A percentile compares a stretch with the other conserved stretches of the same genome.
These are phyloP conservation scores for Ganaspis sp. DNA, from an alignment of 1,140 invertebrate species.

Conservation along the genomic window DNA sequence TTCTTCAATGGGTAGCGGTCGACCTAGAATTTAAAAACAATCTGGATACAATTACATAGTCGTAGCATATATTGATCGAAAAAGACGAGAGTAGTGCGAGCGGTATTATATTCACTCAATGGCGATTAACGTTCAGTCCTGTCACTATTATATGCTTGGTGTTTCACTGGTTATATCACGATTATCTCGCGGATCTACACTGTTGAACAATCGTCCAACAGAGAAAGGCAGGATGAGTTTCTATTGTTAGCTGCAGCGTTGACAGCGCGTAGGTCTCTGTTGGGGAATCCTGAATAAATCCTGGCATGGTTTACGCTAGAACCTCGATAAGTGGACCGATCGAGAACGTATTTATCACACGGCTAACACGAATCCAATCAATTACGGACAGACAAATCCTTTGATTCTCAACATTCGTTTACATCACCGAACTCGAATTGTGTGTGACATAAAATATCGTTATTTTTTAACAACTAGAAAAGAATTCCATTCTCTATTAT, in stretches of 20 bases:
- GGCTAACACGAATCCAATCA: constrained; percentile 25
- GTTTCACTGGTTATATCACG: constrained; percentile 57
- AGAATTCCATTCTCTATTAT: background rate
- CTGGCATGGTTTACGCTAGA: constrained; percentile 7
- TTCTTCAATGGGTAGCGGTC: background rate
- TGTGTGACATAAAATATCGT: background rate
- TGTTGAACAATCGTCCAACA: constrained; percentile 35
- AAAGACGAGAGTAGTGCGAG: constrained; percentile 20
- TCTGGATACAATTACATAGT: background rate
- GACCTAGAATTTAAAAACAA: background rate
- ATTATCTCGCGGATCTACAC: constrained; percentile 58
- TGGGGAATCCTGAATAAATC: constrained; percentile 33
- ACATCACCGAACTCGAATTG: background rate
- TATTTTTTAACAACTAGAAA: background rate
- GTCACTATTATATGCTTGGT: constrained; percentile 58
- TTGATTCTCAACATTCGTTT: constrained; percentile 3
- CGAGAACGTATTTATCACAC: constrained; percentile 26
- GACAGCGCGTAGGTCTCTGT: constrained; percentile 58
- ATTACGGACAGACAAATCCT: constrained; percentile 21
- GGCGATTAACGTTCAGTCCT: constrained; percentile 51
- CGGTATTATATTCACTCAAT: constrained; percentile 38
- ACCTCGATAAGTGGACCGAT: constrained; percentile 21
- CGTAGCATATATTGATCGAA: constrained; percentile 46
- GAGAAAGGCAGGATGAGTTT: constrained; percentile 44
- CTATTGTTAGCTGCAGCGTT: constrained; percentile 55